Conservation (phyloP, 2,797 vertebrate species). For the Lagorchestes hirsutus region DNA sequence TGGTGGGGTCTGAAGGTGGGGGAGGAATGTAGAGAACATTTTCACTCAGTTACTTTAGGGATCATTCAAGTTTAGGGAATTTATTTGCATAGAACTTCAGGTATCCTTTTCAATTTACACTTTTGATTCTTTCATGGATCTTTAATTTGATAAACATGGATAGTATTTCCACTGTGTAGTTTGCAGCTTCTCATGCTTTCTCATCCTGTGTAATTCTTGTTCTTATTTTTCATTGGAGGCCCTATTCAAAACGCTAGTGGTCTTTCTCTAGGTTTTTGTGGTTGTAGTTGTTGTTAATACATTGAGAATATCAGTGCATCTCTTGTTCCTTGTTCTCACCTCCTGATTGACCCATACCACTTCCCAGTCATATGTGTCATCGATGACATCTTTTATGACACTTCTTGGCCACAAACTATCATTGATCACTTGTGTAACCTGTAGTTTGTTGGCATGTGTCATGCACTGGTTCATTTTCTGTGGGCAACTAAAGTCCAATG, state of each 20-base stretch:
- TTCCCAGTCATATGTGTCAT: background rate
- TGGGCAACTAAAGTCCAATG: background rate
- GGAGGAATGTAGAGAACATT: conserved; percentile 71
- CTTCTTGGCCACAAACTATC: background rate
- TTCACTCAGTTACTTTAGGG: conserved; percentile 75
- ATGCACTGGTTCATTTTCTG: background rate
- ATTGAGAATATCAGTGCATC: background rate
- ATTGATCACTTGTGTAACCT: background rate
- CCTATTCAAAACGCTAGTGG: background rate
- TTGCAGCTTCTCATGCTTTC: background rate
- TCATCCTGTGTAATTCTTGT: background rate
- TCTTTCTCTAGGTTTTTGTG: background rate
- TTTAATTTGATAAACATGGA: background rate
- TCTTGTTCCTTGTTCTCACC: background rate
- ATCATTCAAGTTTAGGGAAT: conserved; percentile 76
- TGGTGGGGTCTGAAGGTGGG: conserved; percentile 29
- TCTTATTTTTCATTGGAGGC: background rate
- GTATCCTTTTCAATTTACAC: conserved; percentile 34
- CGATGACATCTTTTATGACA: background rate
- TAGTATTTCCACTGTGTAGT: background rate
- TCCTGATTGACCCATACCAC: background rate
- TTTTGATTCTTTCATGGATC: background rate
- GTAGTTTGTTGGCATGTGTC: background rate
- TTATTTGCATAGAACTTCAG: conserved; percentile 13
- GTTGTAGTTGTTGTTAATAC: background rate